Evolutionary conservation across 2,888 invertebrate genomes (phyloP), one percentile per base, ranked within the genome.

Genomic region (Malthinus flaveolus): DNA sequence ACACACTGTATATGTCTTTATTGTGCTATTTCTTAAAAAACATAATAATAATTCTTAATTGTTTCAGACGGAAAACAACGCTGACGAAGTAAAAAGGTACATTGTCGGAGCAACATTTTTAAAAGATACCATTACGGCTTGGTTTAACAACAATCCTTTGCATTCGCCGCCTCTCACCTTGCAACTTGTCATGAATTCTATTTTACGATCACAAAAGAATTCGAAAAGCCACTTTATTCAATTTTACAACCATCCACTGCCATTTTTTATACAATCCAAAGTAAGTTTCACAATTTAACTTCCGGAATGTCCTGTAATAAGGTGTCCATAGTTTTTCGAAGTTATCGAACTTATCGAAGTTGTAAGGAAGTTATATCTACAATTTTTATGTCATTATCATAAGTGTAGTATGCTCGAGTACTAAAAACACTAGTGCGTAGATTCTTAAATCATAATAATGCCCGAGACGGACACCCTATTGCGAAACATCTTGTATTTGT

Each of bases 141-240:
- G 88, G 84, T 89, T 91, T 76, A 93, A 92, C 70, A 91, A 90
- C 73, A 89, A 91, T 70, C 89, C 90, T 0, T 87, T 85, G 46
- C 49, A 54, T 47, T 37, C 42, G 45, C 84, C 88, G 0, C 87
- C 89, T 0, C 80, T 87, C 0, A 82, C 90, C 0, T 75, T 92
- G 3, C 83, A 85, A 45, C 7, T 56, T 15, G 77, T 87, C 0
- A 83, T 90, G 67, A 63, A 63, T 35, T n/a, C 74, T 68, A 71
- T 73, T 74, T 80, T 88, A 1, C 81, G 79, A 65, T 72, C 42
- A 12, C 74, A 60, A 44, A 13, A 68, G n/a, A 39, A 64, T 12
- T 68, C 75, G 61, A 33, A 34, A 33, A 53, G 69, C 12, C 66
- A 73, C 35, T 60, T 64, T 15, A 66, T 81, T n/a, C 62, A 51